These are phyloP conservation scores for Copsychus sechellarum DNA, from an alignment of 2,113 vertebrate species.

Conservation along the genomic window DNA sequence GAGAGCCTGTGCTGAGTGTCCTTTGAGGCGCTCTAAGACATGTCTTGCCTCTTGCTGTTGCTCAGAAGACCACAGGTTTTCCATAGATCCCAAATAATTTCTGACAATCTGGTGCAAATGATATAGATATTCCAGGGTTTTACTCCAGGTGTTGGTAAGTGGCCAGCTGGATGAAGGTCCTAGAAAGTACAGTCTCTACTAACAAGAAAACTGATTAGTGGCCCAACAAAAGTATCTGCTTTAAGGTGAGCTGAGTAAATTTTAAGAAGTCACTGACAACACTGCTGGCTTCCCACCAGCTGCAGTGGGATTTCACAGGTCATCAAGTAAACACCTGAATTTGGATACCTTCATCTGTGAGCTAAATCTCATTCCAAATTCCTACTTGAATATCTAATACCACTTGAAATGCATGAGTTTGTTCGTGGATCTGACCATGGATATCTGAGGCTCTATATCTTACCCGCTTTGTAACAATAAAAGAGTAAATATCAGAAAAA, in stretches of 20 bases:
- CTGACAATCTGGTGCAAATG: background rate
- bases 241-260: background rate
- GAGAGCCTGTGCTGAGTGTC: background rate
- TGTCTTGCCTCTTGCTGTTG: background rate
- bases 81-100: background rate
- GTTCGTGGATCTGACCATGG: background rate
- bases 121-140: background rate
- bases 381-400: conserved; percentile 8
- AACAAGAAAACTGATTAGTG: background rate
- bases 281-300: background rate
- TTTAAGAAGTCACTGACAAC: background rate
- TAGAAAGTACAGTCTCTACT: background rate
- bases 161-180: background rate
- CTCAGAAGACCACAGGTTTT: background rate
- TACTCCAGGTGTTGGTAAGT: background rate
- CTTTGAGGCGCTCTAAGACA: background rate
- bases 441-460: background rate
- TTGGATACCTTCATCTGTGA: background rate
- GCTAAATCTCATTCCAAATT: conserved; percentile 12
- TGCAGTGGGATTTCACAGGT: background rate
- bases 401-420: conserved; percentile 29
- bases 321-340: background rate
- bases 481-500: conserved; percentile 25
- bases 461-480: background rate
- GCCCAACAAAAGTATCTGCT: background rate